Conservation (phyloP, 2,888 invertebrate species). For the Platycnemis pennipes region DNA sequence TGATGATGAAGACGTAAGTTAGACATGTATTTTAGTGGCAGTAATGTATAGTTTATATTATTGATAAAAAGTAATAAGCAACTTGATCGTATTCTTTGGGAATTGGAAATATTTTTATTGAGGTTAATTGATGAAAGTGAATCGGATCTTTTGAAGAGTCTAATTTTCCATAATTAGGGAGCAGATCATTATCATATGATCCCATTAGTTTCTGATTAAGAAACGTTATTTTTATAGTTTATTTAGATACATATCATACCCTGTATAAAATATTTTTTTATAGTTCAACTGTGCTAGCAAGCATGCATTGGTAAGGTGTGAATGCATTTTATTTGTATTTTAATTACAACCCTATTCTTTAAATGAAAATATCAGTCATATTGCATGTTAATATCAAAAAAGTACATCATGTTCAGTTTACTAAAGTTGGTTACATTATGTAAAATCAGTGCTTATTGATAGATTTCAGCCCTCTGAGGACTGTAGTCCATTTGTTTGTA, state of each 20-base stretch:
- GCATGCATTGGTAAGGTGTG: not conserved
- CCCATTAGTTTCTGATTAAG: not conserved
- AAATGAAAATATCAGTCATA: not conserved
- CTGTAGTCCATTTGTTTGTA: too few species aligned
- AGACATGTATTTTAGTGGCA: not conserved
- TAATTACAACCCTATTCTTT: not conserved
- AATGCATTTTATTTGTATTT: not conserved
- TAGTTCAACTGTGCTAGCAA: not conserved
- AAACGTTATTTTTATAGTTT: not conserved
- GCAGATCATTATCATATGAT: not conserved
- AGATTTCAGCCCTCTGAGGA: too few species aligned
- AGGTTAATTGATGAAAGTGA: too few species aligned
- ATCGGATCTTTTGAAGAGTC: too few species aligned
- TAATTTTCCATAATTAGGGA: not conserved
- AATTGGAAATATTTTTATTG: not conserved
- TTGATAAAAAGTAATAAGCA: not conserved
- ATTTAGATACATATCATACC: not conserved
- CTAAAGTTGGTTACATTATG: too few species aligned
- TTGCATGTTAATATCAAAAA: too few species aligned
- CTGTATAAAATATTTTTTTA: not conserved
- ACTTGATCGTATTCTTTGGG: not conserved
- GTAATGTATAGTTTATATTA: not conserved
- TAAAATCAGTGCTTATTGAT: too few species aligned
- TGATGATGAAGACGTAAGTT: conserved; percentile 85
- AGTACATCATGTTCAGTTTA: too few species aligned